phyloP scores from a whole-genome alignment of 2,113 vertebrate genomes.

The Suricata suricatta region DNA sequence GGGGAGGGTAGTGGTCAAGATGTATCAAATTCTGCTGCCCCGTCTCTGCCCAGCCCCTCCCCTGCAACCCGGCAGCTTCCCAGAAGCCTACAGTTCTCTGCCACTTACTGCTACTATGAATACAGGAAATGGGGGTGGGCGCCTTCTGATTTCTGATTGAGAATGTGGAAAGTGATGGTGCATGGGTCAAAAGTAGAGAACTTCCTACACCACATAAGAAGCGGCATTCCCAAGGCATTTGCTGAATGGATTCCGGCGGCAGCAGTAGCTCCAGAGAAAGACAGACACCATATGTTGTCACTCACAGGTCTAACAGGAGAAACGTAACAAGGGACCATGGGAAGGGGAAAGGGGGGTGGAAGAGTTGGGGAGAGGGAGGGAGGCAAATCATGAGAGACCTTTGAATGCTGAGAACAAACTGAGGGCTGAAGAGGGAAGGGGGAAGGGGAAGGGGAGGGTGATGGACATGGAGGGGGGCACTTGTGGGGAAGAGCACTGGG shows the following conservation, averaged over 20 bases:
- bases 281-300: too few species aligned
- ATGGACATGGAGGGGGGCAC: too few species aligned
- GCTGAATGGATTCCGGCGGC: neutral
- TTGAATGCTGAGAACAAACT: too few species aligned
- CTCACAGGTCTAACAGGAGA: too few species aligned
- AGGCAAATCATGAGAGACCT: too few species aligned
- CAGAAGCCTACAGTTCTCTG: neutral
- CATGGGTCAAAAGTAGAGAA: neutral
- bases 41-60: fast-evolving
- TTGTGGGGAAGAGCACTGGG: too few species aligned
- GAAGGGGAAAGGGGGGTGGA: too few species aligned
- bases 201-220: neutral
- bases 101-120: neutral
- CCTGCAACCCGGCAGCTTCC: neutral
- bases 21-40: neutral
- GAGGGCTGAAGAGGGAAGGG: too few species aligned
- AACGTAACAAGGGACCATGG: too few species aligned
- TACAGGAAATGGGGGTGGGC: neutral
- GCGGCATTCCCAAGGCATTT: neutral
- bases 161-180: neutral
- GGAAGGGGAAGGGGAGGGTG: too few species aligned
- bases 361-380: too few species aligned
- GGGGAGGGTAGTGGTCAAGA: neutral
- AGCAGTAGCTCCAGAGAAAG: too few species aligned
- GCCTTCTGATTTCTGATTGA: neutral